Conservation (phyloP, 1,140 invertebrate genomes). For the Aricia agestis region DNA sequence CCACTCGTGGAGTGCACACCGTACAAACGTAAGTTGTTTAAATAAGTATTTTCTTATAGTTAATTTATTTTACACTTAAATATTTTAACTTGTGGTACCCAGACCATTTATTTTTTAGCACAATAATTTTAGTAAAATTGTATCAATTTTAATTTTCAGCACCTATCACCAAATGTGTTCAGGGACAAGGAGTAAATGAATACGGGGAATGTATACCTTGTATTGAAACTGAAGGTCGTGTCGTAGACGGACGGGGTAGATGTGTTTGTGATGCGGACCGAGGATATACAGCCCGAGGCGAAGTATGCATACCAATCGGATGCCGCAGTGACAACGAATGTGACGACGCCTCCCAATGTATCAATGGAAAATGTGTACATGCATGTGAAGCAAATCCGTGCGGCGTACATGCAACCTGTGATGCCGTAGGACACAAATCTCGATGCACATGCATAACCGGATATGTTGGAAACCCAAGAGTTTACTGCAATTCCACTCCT, state of each 20-base stretch:
- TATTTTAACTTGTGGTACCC: too few relatives aligned
- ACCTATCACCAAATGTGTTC: conserved; percentile 48
- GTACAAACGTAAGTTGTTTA: conserved; percentile 75
- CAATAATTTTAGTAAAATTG: background rate
- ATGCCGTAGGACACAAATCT: conserved; percentile 85
- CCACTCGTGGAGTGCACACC: conserved; percentile 86
- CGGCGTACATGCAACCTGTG: conserved; percentile 87
- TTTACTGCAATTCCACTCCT: conserved; percentile 77
- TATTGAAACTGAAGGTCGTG: conserved; percentile 81
- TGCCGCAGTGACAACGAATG: conserved; percentile 87
- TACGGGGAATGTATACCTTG: conserved; percentile 87
- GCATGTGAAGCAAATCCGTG: conserved; percentile 83
- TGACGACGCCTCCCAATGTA: conserved; percentile 84
- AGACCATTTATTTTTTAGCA: too few relatives aligned
- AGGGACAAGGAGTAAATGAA: conserved; percentile 83
- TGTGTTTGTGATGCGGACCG: conserved; percentile 88
- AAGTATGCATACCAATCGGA: conserved; percentile 86
- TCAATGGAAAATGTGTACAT: conserved; percentile 83
- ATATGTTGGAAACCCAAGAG: conserved; percentile 82
- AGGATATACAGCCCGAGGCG: conserved; percentile 85
- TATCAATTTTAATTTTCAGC: conserved; percentile 36
- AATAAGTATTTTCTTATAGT: background rate
- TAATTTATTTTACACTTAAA: too few relatives aligned
- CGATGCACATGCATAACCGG: conserved; percentile 85
- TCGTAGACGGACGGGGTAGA: conserved; percentile 84